phyloP scores from a whole-genome alignment of 2,888 invertebrate species.

The Zelleria hepariella region DNA sequence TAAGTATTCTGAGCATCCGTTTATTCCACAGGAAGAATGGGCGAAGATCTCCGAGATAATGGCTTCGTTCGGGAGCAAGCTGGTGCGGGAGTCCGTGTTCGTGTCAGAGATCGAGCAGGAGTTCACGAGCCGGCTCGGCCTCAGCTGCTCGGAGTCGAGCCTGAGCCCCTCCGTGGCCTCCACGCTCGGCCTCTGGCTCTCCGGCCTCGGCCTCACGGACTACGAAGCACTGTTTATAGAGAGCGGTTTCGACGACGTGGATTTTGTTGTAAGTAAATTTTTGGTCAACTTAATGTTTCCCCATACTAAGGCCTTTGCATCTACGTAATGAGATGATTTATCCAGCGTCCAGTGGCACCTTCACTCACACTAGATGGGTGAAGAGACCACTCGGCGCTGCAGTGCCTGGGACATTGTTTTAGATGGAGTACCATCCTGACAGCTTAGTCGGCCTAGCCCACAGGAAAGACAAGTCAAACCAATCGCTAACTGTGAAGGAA shows the following conservation, averaged over 20 bases:
- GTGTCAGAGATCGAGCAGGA: conserved; percentile 85
- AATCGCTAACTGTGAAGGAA: no score
- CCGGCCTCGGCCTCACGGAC: conserved; percentile 82
- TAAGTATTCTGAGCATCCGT: no score
- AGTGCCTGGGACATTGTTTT: not conserved
- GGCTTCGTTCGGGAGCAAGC: conserved; percentile 91
- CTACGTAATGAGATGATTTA: not conserved
- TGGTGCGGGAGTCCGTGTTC: conserved; percentile 83
- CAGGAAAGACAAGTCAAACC: not conserved
- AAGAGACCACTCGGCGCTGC: not conserved
- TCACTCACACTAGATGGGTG: not conserved
- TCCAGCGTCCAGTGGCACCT: not conserved
- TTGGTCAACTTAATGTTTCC: no score
- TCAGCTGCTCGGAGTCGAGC: conserved; percentile 70
- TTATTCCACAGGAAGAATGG: conserved; percentile 94
- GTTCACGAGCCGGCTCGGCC: conserved; percentile 79
- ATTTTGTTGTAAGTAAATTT: conserved; percentile 85
- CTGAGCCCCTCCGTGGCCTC: conserved; percentile 75
- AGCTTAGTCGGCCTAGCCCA: not conserved
- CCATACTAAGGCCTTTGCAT: not conserved
- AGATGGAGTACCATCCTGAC: not conserved
- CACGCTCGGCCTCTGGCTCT: conserved; percentile 84
- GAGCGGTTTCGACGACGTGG: conserved; percentile 92
- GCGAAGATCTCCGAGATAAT: conserved; percentile 96
- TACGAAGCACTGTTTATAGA: conserved; percentile 87